Base-by-base conservation (phyloP, 2,113 vertebrate species). In the Brachypteracias leptosomus region DNA sequence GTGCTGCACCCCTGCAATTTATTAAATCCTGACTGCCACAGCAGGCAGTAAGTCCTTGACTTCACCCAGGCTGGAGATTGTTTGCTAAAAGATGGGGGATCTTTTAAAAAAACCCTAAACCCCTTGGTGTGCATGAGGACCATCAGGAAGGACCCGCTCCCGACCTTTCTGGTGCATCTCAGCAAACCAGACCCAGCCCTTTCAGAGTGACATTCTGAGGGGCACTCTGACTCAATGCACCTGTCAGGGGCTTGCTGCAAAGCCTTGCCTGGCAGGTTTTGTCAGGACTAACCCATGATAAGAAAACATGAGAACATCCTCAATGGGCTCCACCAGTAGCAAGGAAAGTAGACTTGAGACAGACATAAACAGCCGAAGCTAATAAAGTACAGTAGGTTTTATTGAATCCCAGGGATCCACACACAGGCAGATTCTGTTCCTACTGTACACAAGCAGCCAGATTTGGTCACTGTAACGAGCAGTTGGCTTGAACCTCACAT, bases 401-500 rank as follows among this genome's bases (percentile, higher is more conserved):
- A 93, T 17, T 66, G 85, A 89, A 66, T 52, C 75, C 38, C 78
- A 79, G 74, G 55, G 81, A 88, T 42, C 38, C 46, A 12, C 66
- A 71, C 26, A 70, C 3, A 66, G 74, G 40, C 81, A 40, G 36
- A 19, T 61, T 51, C 51, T 89, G 63, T 72, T 78, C 54, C 58
- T 85, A 46, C 73, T 82, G n/a, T 44, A 73, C 7, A 0, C 2
- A 10, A 88, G n/a, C 17, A 80, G 81, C 67, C 93, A 83, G 75
- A 85, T 85, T 86, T 80, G 82, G 78, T 70, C 90, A 77, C 31
- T 80, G 0, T 16, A 90, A 85, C 0, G 10, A 95, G 91, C 33
- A 88, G 78, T 38, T 95, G 94, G 93, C 85, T 77, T 11, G 7
- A 90, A 57, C 26, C 13, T 51, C 78, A 85, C 90, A 71, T 93